A percentile compares a stretch with the other conserved stretches of the same genome.
Evolutionary conservation across 1,140 invertebrate species (phyloP).

Genomic region (Diachasma alloeum): DNA sequence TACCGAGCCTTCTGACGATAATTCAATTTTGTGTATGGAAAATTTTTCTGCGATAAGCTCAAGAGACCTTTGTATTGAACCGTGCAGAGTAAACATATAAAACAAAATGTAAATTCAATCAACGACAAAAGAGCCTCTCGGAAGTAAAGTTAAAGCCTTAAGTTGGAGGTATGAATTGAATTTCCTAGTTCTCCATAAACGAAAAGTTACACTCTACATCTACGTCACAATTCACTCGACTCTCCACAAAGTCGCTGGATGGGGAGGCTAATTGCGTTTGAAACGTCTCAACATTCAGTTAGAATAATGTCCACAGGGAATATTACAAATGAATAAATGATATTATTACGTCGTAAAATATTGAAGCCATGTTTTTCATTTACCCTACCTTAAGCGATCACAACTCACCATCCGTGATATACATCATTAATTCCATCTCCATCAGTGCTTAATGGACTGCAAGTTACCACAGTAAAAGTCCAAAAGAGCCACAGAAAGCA

Average conservation of each 20-base stretch:
- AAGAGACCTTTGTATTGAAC: not conserved
- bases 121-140: not conserved
- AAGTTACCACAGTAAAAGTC: not conserved
- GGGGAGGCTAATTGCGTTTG: not conserved
- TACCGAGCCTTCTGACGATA: too few species aligned
- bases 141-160: not conserved
- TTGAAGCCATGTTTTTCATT: not conserved
- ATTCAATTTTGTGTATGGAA: conserved; percentile 38
- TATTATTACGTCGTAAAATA: not conserved
- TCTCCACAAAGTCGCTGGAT: not conserved
- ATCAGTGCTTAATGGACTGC: not conserved
- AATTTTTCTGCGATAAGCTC: not conserved
- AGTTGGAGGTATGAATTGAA: not conserved
- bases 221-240: not conserved
- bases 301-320: too few species aligned
- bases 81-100: not conserved
- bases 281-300: not conserved
- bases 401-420: not conserved
- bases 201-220: not conserved
- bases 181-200: not conserved
- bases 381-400: not conserved
- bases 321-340: not conserved
- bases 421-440: not conserved
- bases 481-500: not conserved
- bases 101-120: not conserved